Percentiles rank a stretch among this genome's conserved stretches.
These are phyloP conservation scores for Ditylenchus dipsaci DNA, from an alignment of 1,140 invertebrate species.

Conservation along the genomic window DNA sequence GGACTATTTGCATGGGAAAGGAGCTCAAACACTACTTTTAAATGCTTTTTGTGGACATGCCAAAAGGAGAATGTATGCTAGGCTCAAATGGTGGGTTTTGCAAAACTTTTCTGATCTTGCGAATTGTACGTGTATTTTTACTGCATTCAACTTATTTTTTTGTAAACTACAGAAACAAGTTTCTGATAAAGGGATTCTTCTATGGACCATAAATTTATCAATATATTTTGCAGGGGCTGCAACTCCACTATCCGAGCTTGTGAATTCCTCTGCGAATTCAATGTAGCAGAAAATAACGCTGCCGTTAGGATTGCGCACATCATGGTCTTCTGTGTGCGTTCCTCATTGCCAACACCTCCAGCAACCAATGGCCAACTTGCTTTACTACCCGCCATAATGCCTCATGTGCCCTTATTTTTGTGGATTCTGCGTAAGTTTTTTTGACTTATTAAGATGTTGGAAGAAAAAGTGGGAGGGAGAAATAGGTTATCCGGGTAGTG, in stretches of 20 bases:
- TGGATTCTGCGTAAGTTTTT: conserved; percentile 49
- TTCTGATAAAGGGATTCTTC: too few species aligned
- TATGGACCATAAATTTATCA: too few species aligned
- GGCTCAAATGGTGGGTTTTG: conserved; percentile 44
- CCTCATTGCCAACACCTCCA: conserved; percentile 9
- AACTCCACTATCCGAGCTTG: conserved; percentile 17
- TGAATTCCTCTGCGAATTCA: conserved; percentile 37
- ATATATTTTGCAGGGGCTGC: too few species aligned
- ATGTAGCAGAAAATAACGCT: conserved; percentile 10
- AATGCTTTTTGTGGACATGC: conserved; percentile 48
- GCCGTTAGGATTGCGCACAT: conserved; percentile 30
- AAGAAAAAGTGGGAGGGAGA: too few species aligned
- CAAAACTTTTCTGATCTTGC: conserved; percentile 1
- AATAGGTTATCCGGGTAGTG: too few species aligned
- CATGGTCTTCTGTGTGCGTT: conserved; percentile 34
- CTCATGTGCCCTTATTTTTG: conserved; percentile 40
- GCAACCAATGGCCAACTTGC: background rate
- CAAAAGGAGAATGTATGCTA: conserved; percentile 47
- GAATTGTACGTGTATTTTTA: too few species aligned
- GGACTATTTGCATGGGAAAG: conserved; percentile 42
- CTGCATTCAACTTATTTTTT: too few species aligned
- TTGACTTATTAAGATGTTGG: background rate
- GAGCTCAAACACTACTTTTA: conserved; percentile 42
- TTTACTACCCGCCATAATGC: conserved; percentile 50
- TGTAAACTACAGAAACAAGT: too few species aligned